These are phyloP conservation scores for Chiroxiphia lanceolata DNA, from an alignment of 2,797 vertebrate species.

Conservation along the genomic window DNA sequence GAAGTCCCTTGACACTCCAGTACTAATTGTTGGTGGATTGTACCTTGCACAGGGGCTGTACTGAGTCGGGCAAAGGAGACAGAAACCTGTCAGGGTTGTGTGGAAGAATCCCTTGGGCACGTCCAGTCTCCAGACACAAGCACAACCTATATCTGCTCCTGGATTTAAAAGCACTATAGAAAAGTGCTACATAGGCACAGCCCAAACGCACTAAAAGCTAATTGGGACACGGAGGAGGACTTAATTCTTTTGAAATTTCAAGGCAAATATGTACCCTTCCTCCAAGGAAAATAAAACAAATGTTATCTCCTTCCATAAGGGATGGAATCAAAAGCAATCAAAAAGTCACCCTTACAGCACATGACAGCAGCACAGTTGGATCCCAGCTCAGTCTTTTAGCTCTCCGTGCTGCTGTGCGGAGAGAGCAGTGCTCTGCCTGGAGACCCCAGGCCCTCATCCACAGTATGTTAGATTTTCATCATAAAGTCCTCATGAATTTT, in stretches of 20 bases:
- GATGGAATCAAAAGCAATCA: conserved; percentile 6
- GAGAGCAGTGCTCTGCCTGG: neutral
- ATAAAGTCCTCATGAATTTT: neutral
- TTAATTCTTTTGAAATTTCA: neutral
- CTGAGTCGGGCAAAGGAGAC: neutral
- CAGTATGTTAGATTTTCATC: neutral
- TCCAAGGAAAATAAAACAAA: conserved; percentile 32
- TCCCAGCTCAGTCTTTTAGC: neutral
- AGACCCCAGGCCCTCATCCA: neutral
- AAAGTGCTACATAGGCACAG: neutral
- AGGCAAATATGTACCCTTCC: conserved; percentile 2
- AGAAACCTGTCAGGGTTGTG: neutral
- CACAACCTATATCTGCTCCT: neutral
- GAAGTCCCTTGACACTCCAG: neutral
- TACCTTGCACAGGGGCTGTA: neutral
- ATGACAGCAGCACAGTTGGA: conserved; percentile 2
- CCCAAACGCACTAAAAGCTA: neutral
- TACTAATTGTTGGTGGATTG: neutral
- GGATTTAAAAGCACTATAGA: neutral
- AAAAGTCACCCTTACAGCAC: neutral
- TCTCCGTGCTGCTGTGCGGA: accelerated
- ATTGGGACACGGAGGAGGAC: neutral
- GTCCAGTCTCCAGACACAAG: neutral
- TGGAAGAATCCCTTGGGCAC: neutral
- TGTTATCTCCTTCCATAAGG: neutral